A percentile compares a stretch with the other conserved stretches of the same genome.
These are phyloP conservation scores for Mongoloraphidia duomilia DNA, from an alignment of 2,888 invertebrate species.

Conservation along the genomic window DNA sequence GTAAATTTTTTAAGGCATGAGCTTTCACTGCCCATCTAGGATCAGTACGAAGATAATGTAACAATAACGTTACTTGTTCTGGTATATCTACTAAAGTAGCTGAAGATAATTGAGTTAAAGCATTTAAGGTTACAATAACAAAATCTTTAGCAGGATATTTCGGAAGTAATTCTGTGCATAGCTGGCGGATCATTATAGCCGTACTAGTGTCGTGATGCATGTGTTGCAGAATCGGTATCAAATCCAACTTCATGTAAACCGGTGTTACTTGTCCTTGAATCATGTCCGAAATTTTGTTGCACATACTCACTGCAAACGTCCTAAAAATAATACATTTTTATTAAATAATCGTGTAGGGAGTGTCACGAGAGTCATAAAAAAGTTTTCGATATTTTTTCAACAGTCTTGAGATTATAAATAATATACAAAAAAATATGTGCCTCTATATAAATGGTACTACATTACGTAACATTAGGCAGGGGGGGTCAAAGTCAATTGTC, in stretches of 20 bases:
- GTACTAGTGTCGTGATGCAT: slow-evolving; percentile 70
- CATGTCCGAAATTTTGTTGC: slow-evolving; percentile 90
- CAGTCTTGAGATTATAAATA: too few species aligned
- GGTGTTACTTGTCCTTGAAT: slow-evolving; percentile 86
- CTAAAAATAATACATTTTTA: slow-evolving; percentile 39
- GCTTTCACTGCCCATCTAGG: slow-evolving; percentile 54
- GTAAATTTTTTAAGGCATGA: slow-evolving; percentile 49
- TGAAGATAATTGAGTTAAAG: slow-evolving; percentile 75
- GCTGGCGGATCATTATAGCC: slow-evolving; percentile 49
- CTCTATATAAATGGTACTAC: too few species aligned
- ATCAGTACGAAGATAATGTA: slow-evolving; percentile 53
- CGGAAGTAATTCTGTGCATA: slow-evolving; percentile 58
- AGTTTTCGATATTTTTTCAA: too few species aligned
- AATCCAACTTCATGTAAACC: slow-evolving; percentile 76
- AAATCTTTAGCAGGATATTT: slow-evolving; percentile 70
- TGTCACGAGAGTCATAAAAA: too few species aligned
- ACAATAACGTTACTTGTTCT: slow-evolving; percentile 57
- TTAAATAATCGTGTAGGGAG: too few species aligned
- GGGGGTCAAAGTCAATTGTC: too few species aligned
- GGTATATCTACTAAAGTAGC: slow-evolving; percentile 84
- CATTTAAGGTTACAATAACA: slow-evolving; percentile 67
- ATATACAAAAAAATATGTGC: too few species aligned
- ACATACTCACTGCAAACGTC: slow-evolving; percentile 91
- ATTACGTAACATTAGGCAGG: too few species aligned
- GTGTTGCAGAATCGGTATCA: slow-evolving; percentile 81